phyloP scores from a whole-genome alignment of 2,888 invertebrate genomes.

The Eilema sororculum region DNA sequence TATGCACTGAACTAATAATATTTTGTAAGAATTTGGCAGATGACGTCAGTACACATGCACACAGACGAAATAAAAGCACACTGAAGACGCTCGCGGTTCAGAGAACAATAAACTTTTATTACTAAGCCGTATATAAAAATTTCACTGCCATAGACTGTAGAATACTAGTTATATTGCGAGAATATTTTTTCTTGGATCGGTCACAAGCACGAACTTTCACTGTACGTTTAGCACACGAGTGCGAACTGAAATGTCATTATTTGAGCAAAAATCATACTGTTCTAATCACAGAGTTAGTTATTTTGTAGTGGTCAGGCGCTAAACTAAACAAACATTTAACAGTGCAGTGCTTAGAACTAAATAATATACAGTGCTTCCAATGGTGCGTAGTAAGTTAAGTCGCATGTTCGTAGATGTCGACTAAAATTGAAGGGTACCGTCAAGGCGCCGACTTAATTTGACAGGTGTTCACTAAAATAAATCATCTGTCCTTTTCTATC shows the following conservation, averaged over 20 bases:
- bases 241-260: constrained; percentile 26
- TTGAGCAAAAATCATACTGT: constrained; percentile 13
- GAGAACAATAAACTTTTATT: constrained; percentile 60
- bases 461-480: too few relatives aligned
- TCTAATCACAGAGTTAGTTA: neutral
- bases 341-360: neutral
- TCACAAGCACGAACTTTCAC: constrained; percentile 68
- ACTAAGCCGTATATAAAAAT: constrained; percentile 55
- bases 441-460: too few relatives aligned
- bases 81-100: constrained; percentile 44
- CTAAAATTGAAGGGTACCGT: too few relatives aligned
- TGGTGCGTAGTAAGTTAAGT: too few relatives aligned
- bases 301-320: neutral
- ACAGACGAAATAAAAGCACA: constrained; percentile 47
- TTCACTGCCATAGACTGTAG: constrained; percentile 54
- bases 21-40: constrained; percentile 12
- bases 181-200: constrained; percentile 61
- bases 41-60: constrained; percentile 36
- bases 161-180: constrained; percentile 48
- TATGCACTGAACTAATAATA: constrained; percentile 32
- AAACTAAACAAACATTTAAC: neutral
- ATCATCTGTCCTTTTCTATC: too few relatives aligned
- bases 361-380: neutral
- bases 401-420: too few relatives aligned
- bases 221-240: constrained; percentile 44